phyloP scores from a whole-genome alignment of 2,888 invertebrate genomes.

The Galeopsomyia nigrocyanea region DNA sequence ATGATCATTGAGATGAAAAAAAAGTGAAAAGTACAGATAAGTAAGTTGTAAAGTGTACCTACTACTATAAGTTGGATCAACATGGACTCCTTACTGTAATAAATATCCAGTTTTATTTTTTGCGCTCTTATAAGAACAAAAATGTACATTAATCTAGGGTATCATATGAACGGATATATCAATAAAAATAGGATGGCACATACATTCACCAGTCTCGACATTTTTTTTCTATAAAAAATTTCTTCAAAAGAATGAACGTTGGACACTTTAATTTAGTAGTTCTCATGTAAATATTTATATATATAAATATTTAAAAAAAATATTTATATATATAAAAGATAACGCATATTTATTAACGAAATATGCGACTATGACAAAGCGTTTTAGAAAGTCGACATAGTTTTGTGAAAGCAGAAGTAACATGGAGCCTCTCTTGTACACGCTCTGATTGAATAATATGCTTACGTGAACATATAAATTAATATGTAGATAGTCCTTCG shows the following conservation, averaged over 20 bases:
- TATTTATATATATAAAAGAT: conserved; percentile 51
- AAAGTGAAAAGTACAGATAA: conserved; percentile 35
- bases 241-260: conserved; percentile 14
- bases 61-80: conserved; percentile 62
- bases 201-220: conserved; percentile 55
- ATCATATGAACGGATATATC: conserved; percentile 66
- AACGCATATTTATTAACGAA: conserved; percentile 28
- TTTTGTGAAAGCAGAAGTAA: conserved; percentile 57
- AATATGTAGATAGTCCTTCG: conserved; percentile 64
- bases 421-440: conserved; percentile 51
- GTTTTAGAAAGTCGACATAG: conserved; percentile 47
- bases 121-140: conserved; percentile 63
- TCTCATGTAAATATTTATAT: conserved; percentile 52
- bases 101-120: conserved; percentile 64
- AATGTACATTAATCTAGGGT: conserved; percentile 67
- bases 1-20: conserved; percentile 38
- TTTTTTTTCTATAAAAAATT: conserved; percentile 53
- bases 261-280: conserved; percentile 36
- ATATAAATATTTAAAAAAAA: conserved; percentile 56
- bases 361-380: conserved; percentile 31
- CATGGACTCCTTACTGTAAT: conserved; percentile 44
- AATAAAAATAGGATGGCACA: conserved; percentile 64
- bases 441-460: conserved; percentile 55
- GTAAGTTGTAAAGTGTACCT: conserved; percentile 66
- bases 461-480: conserved; percentile 56